Percentiles rank a stretch among this genome's conserved stretches.
These are phyloP conservation scores for Acrocephalus kingi DNA, from an alignment of 2,113 vertebrate genomes.

Conservation along the genomic window DNA sequence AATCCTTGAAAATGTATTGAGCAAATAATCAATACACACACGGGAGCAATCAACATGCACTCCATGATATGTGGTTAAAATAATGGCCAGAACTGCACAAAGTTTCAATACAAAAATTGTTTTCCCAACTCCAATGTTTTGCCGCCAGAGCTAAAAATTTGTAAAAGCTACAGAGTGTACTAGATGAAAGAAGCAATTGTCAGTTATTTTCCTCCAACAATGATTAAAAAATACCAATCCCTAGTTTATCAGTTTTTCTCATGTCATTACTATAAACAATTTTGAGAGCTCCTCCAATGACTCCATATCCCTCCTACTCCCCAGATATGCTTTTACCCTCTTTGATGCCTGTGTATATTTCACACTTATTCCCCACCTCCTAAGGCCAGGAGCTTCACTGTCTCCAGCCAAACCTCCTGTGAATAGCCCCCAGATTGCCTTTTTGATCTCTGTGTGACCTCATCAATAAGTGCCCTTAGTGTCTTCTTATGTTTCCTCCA, in stretches of 20 bases:
- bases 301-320: neutral
- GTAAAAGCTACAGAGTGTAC: neutral
- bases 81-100: neutral
- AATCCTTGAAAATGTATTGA: neutral
- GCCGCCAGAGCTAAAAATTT: neutral
- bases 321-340: neutral
- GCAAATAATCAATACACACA: neutral
- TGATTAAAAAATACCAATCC: neutral
- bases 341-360: neutral
- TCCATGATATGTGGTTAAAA: neutral
- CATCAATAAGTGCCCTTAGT: neutral
- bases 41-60: neutral
- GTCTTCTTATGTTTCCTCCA: neutral
- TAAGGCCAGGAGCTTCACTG: neutral
- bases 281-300: neutral
- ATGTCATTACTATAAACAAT: neutral
- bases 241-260: neutral
- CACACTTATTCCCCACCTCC: neutral
- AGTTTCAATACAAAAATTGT: neutral
- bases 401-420: neutral
- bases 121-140: neutral
- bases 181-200: neutral
- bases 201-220: neutral
- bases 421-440: neutral
- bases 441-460: neutral